These are phyloP conservation scores for Hormiphora californensis DNA, from an alignment of 37 sponge, comb jelly and placozoan species.

Conservation along the genomic window DNA sequence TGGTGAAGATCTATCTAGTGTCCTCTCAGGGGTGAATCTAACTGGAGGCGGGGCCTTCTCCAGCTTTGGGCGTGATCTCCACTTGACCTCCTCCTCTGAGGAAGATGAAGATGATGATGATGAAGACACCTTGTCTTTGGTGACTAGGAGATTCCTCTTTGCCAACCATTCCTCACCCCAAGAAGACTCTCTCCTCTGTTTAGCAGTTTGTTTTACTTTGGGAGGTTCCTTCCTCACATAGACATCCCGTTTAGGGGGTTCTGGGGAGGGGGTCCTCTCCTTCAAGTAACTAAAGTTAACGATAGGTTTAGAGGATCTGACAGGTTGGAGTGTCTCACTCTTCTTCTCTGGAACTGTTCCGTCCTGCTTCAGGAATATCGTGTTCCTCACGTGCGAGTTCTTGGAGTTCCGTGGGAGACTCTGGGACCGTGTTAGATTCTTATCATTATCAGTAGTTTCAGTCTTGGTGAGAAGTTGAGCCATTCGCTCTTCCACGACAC, in stretches of 20 bases:
- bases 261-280: neutral
- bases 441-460: neutral
- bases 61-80: no score
- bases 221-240: neutral
- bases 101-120: neutral
- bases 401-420: neutral
- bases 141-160: neutral
- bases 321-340: neutral
- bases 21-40: no score
- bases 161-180: neutral
- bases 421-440: neutral
- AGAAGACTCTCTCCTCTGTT: neutral
- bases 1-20: no score
- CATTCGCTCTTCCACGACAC: neutral
- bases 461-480: neutral
- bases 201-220: neutral
- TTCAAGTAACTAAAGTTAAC: neutral
- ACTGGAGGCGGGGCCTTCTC: neutral
- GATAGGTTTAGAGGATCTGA: neutral
- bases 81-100: neutral
- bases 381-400: neutral
- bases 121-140: neutral
- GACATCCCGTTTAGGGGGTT: neutral
- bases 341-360: neutral
- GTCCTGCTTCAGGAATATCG: neutral